phyloP scores from a whole-genome alignment of 2,888 invertebrate species.

The Amphipoea oculea region DNA sequence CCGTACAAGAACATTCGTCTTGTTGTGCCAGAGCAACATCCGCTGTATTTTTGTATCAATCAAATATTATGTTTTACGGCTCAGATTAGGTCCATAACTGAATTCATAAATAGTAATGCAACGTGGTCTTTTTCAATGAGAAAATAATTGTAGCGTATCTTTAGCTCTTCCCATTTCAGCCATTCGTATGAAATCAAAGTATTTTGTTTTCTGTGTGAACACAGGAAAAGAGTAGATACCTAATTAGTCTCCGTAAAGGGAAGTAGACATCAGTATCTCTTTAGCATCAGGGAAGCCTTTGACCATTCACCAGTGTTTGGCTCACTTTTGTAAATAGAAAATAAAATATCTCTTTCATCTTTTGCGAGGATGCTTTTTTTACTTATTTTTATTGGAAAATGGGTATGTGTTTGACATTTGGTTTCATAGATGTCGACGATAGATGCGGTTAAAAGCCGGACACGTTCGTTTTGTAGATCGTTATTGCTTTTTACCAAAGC shows the following conservation, averaged over 20 bases:
- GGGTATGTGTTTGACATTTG: constrained; percentile 36
- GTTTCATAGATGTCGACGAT: constrained; percentile 27
- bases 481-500: not conserved
- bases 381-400: constrained; percentile 47
- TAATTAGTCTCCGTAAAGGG: constrained; percentile 20
- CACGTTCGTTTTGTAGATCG: not conserved
- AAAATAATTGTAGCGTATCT: not conserved
- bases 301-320: constrained; percentile 14
- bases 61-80: constrained; percentile 50
- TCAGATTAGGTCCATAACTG: constrained; percentile 43
- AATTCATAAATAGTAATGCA: constrained; percentile 50
- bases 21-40: constrained; percentile 51
- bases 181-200: constrained; percentile 8
- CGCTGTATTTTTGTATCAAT: constrained; percentile 60
- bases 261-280: constrained; percentile 15
- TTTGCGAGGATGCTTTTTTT: constrained; percentile 30
- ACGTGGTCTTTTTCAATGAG: constrained; percentile 20
- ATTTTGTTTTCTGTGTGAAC: not conserved
- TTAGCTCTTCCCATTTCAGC: not conserved
- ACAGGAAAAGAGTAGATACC: constrained; percentile 10
- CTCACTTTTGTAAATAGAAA: constrained; percentile 37
- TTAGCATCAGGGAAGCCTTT: constrained; percentile 32
- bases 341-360: constrained; percentile 36
- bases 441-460: constrained; percentile 2
- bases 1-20: constrained; percentile 56